These are phyloP conservation scores for Margaritifera margaritifera DNA, from an alignment of 2,888 invertebrate genomes.

Conservation along the genomic window DNA sequence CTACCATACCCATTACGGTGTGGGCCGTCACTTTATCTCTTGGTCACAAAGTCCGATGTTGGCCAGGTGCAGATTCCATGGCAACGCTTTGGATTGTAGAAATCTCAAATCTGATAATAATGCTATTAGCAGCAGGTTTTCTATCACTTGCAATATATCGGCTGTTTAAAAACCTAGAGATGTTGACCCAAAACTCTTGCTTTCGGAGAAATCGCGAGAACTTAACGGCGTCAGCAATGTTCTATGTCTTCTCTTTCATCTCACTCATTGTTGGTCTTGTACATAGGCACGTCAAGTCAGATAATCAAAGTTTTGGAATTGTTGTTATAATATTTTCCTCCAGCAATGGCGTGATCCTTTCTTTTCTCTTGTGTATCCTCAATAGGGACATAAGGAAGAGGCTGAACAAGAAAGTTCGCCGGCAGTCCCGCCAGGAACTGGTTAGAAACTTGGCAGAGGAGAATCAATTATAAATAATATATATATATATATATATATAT, in stretches of 20 bases:
- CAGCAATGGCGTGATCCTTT: conserved; percentile 13
- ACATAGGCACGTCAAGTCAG: conserved; percentile 6
- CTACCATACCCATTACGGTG: conserved; percentile 25
- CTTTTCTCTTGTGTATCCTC: conserved; percentile 11
- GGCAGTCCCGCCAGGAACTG: conserved; percentile 18
- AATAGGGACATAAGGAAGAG: conserved; percentile 14
- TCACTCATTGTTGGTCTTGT: conserved; percentile 12
- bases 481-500: too few relatives aligned
- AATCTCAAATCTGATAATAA: conserved; percentile 19
- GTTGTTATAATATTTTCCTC: conserved; percentile 6
- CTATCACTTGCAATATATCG: conserved; percentile 10
- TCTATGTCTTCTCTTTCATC: conserved; percentile 10
- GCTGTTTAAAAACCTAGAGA: conserved; percentile 8
- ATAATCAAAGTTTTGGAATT: background rate
- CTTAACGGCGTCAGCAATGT: conserved; percentile 7
- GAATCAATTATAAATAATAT: too few relatives aligned
- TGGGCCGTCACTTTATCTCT: conserved; percentile 34
- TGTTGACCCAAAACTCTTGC: conserved; percentile 7
- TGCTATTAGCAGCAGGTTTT: conserved; percentile 7
- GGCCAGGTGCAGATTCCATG: conserved; percentile 24
- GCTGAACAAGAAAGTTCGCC: conserved; percentile 8
- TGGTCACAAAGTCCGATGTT: conserved; percentile 29
- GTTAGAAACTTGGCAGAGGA: background rate
- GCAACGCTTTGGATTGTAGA: conserved; percentile 32
- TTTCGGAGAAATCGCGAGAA: conserved; percentile 17